Conservation (phyloP, 2,797 vertebrate species). For the Anableps anableps region DNA sequence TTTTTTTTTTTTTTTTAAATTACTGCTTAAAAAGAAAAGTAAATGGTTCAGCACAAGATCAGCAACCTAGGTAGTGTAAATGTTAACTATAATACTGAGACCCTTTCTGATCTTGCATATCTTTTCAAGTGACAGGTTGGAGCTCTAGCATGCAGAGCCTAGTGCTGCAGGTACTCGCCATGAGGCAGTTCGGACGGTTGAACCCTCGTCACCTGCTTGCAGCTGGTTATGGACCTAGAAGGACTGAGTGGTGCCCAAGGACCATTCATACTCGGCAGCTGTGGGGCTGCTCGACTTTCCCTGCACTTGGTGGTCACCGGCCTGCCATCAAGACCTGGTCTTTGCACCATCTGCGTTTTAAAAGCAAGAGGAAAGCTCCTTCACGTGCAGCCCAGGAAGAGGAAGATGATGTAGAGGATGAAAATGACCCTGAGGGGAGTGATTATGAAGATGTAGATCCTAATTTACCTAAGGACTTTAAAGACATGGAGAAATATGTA, state of each 20-base stretch:
- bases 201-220: conserved; percentile 68
- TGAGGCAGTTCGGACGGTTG: conserved; percentile 78
- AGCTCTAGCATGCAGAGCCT: conserved; percentile 76
- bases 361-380: conserved; percentile 86
- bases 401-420: conserved; percentile 79
- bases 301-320: conserved; percentile 51
- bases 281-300: conserved; percentile 64
- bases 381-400: conserved; percentile 69
- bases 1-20: no score
- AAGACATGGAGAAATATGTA: conserved; percentile 90
- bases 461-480: conserved; percentile 85
- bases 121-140: conserved; percentile 50
- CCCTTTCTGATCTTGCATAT: neutral
- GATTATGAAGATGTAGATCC: conserved; percentile 85
- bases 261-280: conserved; percentile 76
- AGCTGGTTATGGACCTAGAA: conserved; percentile 60
- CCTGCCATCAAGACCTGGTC: conserved; percentile 58
- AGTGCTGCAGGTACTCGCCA: conserved; percentile 74
- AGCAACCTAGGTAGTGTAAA: neutral
- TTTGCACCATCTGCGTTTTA: conserved; percentile 80
- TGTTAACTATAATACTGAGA: neutral
- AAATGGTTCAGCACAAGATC: neutral
- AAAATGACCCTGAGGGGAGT: conserved; percentile 72
- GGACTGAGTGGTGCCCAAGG: conserved; percentile 74
- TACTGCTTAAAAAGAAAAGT: neutral